A percentile compares a stretch with the other conserved stretches of the same genome.
Evolutionary conservation across 1,140 invertebrate species (phyloP).

Genomic region (Heliconius himera): DNA sequence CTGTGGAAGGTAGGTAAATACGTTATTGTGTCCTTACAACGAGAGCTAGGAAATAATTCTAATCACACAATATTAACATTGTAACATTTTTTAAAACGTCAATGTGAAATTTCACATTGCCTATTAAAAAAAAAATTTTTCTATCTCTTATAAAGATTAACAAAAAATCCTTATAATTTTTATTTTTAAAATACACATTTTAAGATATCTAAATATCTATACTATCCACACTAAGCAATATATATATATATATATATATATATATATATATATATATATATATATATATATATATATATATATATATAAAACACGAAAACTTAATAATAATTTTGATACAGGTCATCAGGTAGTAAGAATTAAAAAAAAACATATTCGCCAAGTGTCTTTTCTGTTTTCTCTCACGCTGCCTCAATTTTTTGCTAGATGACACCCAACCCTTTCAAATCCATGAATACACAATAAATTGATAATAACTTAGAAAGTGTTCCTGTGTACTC

Average conservation of each 20-base stretch:
- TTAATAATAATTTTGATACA: neutral
- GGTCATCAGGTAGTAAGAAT: constrained; percentile 1
- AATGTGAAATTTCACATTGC: too few relatives aligned
- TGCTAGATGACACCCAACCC: constrained; percentile 69
- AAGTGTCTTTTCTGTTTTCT: constrained; percentile 44
- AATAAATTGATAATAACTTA: constrained; percentile 14
- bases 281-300: too few relatives aligned
- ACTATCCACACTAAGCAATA: neutral
- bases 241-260: too few relatives aligned
- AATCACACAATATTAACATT: neutral
- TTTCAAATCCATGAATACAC: constrained; percentile 59
- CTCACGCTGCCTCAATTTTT: constrained; percentile 71
- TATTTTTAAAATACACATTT: neutral
- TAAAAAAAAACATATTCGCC: constrained; percentile 32
- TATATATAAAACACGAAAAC: neutral
- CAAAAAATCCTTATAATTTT: neutral
- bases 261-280: too few relatives aligned
- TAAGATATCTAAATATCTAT: too few relatives aligned
- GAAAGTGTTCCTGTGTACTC: neutral
- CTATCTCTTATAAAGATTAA: too few relatives aligned
- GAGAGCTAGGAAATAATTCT: neutral
- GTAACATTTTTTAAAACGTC: neutral
- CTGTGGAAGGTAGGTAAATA: constrained; percentile 15
- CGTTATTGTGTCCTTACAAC: constrained; percentile 14
- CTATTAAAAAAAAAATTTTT: too few relatives aligned